A percentile compares a stretch with the other conserved stretches of the same genome.
Evolutionary conservation across 2,113 vertebrate species (phyloP).

Genomic region (Thryonomys swinderianus): DNA sequence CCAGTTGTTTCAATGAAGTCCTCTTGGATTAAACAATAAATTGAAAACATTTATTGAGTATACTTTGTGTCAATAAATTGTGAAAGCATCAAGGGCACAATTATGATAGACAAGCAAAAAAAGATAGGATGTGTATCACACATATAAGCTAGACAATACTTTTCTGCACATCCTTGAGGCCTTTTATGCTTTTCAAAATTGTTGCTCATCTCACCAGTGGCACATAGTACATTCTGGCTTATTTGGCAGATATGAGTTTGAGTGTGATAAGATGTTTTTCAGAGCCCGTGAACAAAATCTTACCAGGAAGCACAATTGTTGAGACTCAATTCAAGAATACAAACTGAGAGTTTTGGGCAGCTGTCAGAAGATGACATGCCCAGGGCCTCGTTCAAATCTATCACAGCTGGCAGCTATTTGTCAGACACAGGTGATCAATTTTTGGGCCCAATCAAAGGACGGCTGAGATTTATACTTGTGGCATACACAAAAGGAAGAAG

Average conservation of each 20-base stretch:
- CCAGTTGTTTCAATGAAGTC: neutral
- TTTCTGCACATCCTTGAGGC: neutral
- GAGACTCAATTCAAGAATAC: neutral
- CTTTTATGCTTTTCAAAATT: conserved; percentile 13
- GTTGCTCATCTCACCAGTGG: neutral
- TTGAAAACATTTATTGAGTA: neutral
- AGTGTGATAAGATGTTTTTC: neutral
- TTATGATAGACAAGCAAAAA: neutral
- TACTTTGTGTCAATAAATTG: neutral
- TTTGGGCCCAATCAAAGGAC: neutral
- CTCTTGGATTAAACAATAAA: neutral
- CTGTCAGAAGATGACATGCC: neutral
- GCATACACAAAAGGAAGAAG: neutral
- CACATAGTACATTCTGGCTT: neutral
- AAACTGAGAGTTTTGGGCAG: neutral
- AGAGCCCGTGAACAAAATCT: neutral
- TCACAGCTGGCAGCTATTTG: neutral
- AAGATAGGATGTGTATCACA: neutral
- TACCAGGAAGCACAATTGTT: neutral
- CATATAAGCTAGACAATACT: neutral
- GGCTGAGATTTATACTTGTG: neutral
- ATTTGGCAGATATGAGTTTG: neutral
- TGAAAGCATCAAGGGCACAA: neutral
- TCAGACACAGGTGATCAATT: neutral
- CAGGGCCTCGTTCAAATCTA: neutral